Evolutionary conservation across 2,888 invertebrate species (phyloP), one percentile per base, ranked within the genome.

Genomic region (Phragmatobia fuliginosa): DNA sequence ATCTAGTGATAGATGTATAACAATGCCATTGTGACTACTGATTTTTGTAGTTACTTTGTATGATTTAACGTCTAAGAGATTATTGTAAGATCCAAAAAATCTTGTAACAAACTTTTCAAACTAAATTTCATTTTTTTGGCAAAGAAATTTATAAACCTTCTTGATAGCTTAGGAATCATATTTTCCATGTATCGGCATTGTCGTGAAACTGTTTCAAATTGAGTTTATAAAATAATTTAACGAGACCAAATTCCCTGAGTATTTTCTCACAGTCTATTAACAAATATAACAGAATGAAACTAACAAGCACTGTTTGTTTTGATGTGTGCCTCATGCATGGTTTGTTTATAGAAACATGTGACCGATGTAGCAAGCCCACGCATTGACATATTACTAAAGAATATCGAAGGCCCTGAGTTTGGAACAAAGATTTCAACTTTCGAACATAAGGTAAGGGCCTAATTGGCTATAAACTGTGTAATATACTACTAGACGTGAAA

Each of bases 391-490:
- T 88, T 94, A 80, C 85, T 94, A 80, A 92, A 90, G 85, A 90
- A 88, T 79, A 83, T 92, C 74, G 92, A 92, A 83, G 88, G 91
- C 74, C 94, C 95, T 74, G 95, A 95, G 84, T 95, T 92, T 88
- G 92, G 88, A 84, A 91, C 91, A 88, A 95, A 95, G 89, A 87
- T 95, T 78, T 85, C 87, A 83, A 87, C 81, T 89, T 94, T 91
- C 84, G 94, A 94, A 88, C 90, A 87, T 88, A 96, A 92, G 96
- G 96, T 95, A 93, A 96, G 94, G 86, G 84, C 85, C 87, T 64
- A 75, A 75, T 76, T 76, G 79, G 60, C 67, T 63, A 49, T 45
- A n/a, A 49, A 49, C 2, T 62, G 41, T 41, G 45, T 31, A 41
- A 41, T 14, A 32, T 14, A 32, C n/a, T n/a, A 11, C 7, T 28